Evolutionary conservation across 2,888 invertebrate species (phyloP), one percentile per base, ranked within the genome.

Genomic region (Pyrgus malvae): DNA sequence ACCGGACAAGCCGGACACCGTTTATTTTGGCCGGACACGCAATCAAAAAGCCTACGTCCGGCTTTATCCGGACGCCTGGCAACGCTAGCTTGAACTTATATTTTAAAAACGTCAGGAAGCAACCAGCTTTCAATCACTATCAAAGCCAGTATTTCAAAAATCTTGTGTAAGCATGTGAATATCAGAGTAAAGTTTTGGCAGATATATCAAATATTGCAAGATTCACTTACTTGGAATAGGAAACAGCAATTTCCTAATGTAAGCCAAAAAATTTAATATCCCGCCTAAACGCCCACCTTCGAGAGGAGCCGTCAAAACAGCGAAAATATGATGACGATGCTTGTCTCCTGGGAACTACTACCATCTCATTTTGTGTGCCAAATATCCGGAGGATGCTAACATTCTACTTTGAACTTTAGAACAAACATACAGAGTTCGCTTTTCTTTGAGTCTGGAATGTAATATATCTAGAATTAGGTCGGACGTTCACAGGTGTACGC

Each of bases 281-380:
- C 60, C 57, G 55, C 60, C 68, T 68, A 27, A 16, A 25, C 17
- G 41, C 19, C 35, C 51, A 53, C 37, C 44, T 44, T 45, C 19
- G 38, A 53, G 53, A 40, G 53, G 16, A 40, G 53, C 53, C 44
- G 53, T 74, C 76, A 74, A 70, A 76, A 73, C 67, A 68, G 38
- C 37, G 64, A 62, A 78, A 78, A 79, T 77, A 80, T 78, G 72
- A 76, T 71, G 71, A 74, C 74, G 72, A 66, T 66, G 63, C 69
- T 65, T 58, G 70, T 73, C 76, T 70, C 70, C 44, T n/a, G 73
- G 67, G 76, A 57, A 62, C 69, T 66, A 62, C 69, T 66, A 60
- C 58, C 33, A 46, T 54, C 31, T 48, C 61, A 55, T 60, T 64
- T 45, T 53, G 45, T 45, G 53, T 45, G 45, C 53, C 45, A 31